Conservation (phyloP, 2,888 invertebrate species). For the Drosophila phalerata region DNA sequence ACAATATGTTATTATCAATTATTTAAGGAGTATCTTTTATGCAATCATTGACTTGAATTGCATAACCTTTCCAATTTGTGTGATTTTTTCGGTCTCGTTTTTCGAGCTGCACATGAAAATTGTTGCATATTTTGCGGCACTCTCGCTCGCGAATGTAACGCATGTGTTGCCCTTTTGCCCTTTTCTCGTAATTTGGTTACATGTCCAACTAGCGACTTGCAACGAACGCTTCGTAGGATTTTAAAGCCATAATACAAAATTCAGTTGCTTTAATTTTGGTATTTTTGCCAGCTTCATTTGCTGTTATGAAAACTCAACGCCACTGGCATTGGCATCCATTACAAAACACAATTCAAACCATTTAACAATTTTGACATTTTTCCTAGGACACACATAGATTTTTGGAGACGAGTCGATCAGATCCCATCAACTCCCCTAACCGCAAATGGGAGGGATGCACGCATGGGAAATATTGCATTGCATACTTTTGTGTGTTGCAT, state of each 20-base stretch:
- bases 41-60: neutral
- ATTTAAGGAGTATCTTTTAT: neutral
- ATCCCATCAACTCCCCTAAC: neutral
- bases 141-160: conserved; percentile 50
- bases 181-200: conserved; percentile 68
- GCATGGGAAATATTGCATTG: conserved; percentile 30
- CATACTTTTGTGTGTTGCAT: conserved; percentile 36
- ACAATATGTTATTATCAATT: no score
- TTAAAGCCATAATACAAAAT: conserved; percentile 28
- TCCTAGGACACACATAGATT: conserved; percentile 37
- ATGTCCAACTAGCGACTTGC: conserved; percentile 48
- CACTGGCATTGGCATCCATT: conserved; percentile 27
- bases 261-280: neutral
- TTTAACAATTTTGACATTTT: conserved; percentile 62
- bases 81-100: conserved; percentile 6
- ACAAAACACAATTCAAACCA: conserved; percentile 41
- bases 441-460: neutral
- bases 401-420: neutral
- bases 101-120: conserved; percentile 50
- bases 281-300: conserved; percentile 46
- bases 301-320: conserved; percentile 27
- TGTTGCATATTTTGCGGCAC: conserved; percentile 71
- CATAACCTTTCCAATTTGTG: conserved; percentile 16
- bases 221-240: conserved; percentile 27
- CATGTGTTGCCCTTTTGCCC: conserved; percentile 61